Base-by-base conservation (phyloP, 2,797 vertebrate genomes). In the Tinamus major region DNA sequence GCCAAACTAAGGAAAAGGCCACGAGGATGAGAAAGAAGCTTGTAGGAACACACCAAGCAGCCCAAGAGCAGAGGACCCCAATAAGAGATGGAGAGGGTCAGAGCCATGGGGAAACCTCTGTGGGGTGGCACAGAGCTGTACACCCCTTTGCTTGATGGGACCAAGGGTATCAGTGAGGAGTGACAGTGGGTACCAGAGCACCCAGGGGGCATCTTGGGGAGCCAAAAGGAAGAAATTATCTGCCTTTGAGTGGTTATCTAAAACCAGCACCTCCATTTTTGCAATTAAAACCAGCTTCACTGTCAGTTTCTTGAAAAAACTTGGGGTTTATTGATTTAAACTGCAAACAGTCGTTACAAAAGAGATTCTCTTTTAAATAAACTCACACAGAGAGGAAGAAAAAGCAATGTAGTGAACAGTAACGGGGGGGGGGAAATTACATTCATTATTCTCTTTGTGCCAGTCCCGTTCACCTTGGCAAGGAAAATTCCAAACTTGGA, bases 281-380 rank as follows among this genome's bases (percentile, higher is more conserved):
- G 12, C 89, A 96, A 98, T 93, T 65, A 97, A 97, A 96, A 97
- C 94, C 85, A 97, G 86, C 90, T 91, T 92, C 93, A 97, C 76
- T 88, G 90, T 92, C 88, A 92, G 85, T 96, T 98, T 98, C 95
- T 98, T 98, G 98, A 98, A 98, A 98, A 98, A 98, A 98, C 94
- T 96, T 71, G 97, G 98, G 98, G 98, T 99, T 99, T 99, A 99
- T 99, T 99, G 99, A 98, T 99, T 99, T 98, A 98, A 99, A 99
- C 99, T 99, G 99, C 98, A 99, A 99, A 99, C 99, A 99, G 98
- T 99, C 98, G 98, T 99, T 99, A 99, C 98, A 99, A 99, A 98
- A 98, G 96, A 96, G 97, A 97, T 97, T 97, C 90, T 96, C 96
- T 98, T 98, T 98, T 98, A 98, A 99, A 99, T 98, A 99, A 99